Conservation (phyloP, 2,888 invertebrate species). For the Seira sanloemensis region DNA sequence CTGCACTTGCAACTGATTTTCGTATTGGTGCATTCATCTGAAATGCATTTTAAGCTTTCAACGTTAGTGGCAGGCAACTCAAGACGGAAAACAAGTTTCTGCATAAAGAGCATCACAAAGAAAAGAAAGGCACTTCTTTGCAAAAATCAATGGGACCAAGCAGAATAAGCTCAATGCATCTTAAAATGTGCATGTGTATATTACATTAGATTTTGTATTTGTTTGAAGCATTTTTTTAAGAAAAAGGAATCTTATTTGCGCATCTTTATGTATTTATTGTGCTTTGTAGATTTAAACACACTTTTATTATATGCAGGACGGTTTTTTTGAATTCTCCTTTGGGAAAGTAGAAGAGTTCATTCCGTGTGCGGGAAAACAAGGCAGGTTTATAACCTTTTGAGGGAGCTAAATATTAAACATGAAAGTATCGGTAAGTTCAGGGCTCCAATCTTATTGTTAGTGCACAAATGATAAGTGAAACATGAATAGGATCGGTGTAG, state of each 20-base stretch:
- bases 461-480: neutral
- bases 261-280: too few species aligned
- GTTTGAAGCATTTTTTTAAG: too few species aligned
- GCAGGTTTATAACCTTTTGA: too few species aligned
- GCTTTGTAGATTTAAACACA: too few species aligned
- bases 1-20: neutral
- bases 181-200: too few species aligned
- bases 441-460: neutral
- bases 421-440: too few species aligned
- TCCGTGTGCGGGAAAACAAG: conserved; percentile 48
- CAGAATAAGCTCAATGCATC: neutral
- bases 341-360: too few species aligned
- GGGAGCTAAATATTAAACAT: too few species aligned
- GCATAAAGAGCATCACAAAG: neutral
- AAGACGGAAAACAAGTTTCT: neutral
- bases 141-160: neutral
- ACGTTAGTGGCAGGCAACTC: neutral
- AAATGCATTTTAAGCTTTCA: neutral
- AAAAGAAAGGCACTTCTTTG: neutral
- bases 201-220: too few species aligned
- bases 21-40: neutral
- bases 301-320: too few species aligned
- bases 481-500: neutral
- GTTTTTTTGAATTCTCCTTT: too few species aligned
- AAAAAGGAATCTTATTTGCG: too few species aligned